Evolutionary conservation across 2,888 invertebrate species (phyloP).

Genomic region (Lycocerus yunnanus): DNA sequence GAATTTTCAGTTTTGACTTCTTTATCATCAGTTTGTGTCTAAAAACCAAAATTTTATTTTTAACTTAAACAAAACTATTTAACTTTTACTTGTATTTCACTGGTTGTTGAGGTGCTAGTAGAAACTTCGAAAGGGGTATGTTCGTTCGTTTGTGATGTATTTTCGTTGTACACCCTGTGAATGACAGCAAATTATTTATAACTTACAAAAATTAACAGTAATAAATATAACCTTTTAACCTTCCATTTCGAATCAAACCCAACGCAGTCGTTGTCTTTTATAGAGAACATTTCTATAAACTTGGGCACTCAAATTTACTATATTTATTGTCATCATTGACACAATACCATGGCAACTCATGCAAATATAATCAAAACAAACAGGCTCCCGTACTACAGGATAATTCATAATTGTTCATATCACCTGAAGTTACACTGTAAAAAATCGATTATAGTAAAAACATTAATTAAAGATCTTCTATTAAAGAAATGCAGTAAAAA

Average conservation of each 20-base stretch:
- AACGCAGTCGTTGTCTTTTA: slow-evolving; percentile 55
- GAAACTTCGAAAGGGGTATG: slow-evolving; percentile 42
- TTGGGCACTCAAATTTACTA: not conserved
- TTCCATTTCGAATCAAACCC: slow-evolving; percentile 58
- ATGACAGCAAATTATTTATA: not conserved
- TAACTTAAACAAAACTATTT: not conserved
- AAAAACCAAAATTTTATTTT: slow-evolving; percentile 3
- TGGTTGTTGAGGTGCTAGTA: slow-evolving; percentile 46
- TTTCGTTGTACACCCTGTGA: slow-evolving; percentile 43
- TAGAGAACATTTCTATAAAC: slow-evolving; percentile 51
- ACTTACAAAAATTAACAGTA: not conserved
- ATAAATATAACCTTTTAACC: slow-evolving; percentile 47
- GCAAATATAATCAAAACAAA: not conserved
- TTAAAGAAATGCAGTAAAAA: no score
- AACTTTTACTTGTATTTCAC: slow-evolving; percentile 40
- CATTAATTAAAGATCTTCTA: no score
- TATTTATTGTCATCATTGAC: not conserved
- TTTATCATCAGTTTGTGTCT: slow-evolving; percentile 54
- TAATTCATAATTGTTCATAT: not conserved
- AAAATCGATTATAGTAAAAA: no score
- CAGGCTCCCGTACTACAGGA: not conserved
- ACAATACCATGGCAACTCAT: not conserved
- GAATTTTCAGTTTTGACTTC: slow-evolving; percentile 22
- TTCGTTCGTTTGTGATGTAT: slow-evolving; percentile 46
- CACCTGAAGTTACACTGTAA: not conserved